Evolutionary conservation across 2,113 vertebrate genomes (phyloP), one percentile per base, ranked within the genome.

Genomic region (Indicator maculatus): DNA sequence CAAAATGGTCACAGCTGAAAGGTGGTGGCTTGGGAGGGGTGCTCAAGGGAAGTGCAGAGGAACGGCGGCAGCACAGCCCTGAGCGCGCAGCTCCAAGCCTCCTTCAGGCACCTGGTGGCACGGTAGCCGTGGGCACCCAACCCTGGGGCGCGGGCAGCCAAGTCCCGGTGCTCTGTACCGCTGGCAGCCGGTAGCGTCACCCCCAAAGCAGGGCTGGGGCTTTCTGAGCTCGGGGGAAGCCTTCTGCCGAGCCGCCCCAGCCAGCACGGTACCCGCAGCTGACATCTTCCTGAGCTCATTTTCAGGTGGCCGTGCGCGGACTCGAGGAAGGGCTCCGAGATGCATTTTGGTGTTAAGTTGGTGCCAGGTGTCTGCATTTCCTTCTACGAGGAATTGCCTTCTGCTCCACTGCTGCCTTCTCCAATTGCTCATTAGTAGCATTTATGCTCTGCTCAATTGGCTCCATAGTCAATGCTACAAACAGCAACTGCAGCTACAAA

Each of bases 261-360:
- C 72, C 60, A 30, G 27, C 0, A 4, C 45, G 16, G 20, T 11
- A 4, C 19, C 16, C 21, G 53, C 90, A 39, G 39, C 33, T 2
- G 5, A 11, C 1, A 0, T 12, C 56, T 18, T 50, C 11, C 16
- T 24, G 20, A 19, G 45, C 8, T 24, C 10, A 1, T 30, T 88
- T 44, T 14, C 23, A 38, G 24, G 39, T 23, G 77, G 20, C 28
- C 1, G 0, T 0, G 0, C 36, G 16, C 0, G 0, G 61, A 16
- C 41, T 41, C 33, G 1, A 27, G 41, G n/a, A 55, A 66, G 33
- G 50, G 13, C 21, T 58, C 11, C 60, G 20, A 55, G 13, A 28
- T 39, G 72, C 5, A 4, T 87, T 83, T 67, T 53, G 72, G 31
- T 67, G 31, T 53, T 71, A 39, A 39, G 16, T n/a, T 90, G 24